Conservation (phyloP, 2,888 invertebrate species). For the Aquatica leii region DNA sequence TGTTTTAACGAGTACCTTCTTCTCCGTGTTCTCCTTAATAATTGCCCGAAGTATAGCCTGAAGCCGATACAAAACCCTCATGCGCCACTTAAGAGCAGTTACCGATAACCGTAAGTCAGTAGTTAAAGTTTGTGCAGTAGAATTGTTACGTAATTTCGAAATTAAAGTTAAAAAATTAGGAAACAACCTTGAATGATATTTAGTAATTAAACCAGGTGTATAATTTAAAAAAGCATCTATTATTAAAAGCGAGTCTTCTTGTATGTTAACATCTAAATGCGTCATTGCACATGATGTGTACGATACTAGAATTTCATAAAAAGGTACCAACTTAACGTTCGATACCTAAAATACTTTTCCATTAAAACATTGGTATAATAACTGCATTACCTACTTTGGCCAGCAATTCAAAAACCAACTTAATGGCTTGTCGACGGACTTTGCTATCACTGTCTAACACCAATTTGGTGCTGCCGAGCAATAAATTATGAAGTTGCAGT, state of each 20-base stretch:
- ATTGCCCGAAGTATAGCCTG: slow-evolving; percentile 66
- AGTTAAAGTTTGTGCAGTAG: slow-evolving; percentile 72
- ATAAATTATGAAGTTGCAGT: slow-evolving; percentile 70
- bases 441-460: slow-evolving; percentile 76
- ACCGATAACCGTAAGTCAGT: slow-evolving; percentile 75
- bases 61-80: slow-evolving; percentile 77
- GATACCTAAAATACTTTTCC: slow-evolving; percentile 55
- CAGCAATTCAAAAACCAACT: slow-evolving; percentile 63
- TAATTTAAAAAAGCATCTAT: slow-evolving; percentile 78
- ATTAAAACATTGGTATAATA: background rate
- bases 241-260: slow-evolving; percentile 83
- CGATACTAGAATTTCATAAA: slow-evolving; percentile 78
- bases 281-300: slow-evolving; percentile 91
- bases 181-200: slow-evolving; percentile 75
- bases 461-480: slow-evolving; percentile 74
- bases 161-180: slow-evolving; percentile 86
- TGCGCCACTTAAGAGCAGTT: slow-evolving; percentile 81
- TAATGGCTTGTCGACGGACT: slow-evolving; percentile 67
- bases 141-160: slow-evolving; percentile 73
- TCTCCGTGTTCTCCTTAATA: slow-evolving; percentile 37
- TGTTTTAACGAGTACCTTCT: background rate
- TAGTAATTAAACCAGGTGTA: slow-evolving; percentile 71
- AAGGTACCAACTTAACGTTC: slow-evolving; percentile 70
- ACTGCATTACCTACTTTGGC: slow-evolving; percentile 50
- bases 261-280: slow-evolving; percentile 80